Base-by-base conservation (phyloP, 1,140 invertebrate species). In the Pseudomyrmex cubaensis region DNA sequence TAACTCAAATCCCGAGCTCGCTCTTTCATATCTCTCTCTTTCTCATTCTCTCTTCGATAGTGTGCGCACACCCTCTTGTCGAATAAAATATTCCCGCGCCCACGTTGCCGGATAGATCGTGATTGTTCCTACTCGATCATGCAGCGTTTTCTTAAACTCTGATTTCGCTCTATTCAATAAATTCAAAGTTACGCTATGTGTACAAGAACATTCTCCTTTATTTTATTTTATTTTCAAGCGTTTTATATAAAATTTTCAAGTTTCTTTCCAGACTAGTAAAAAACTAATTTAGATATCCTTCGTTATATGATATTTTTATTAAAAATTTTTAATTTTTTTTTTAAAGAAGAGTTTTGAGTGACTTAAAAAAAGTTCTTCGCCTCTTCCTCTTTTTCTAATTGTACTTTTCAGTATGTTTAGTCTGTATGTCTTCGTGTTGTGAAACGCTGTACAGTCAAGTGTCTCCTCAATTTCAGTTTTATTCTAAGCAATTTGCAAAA, bases 71-170 rank as follows among this genome's bases (percentile, higher is more conserved):
- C 35, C 7, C 20, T 66, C 20, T 66, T 25, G 46, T 56, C 63
- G 82, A 85, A 83, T 85, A 85, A 87, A 87, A 85, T 87, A 85
- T 87, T 73, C 77, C 44, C 10, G 22, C 9, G 2, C 10, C 10
- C 35, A 2, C n/a, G 8, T 3, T 2, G 12, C 2, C 20, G 9
- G 15, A 7, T 35, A 25, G 25, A 64, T 54, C 61, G n/a, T 25
- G 48, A 76, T 66, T 76, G 61, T 76, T 66, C 25, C n/a, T 15
- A 66, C 20, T 66, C 63, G 61, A 76, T 76, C 61, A 52, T 13
- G 59, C 46, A 20, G 59, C 59, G 7, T 75, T 46, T 35, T 35
- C 57, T 22, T 20, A n/a, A 13, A 12, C 52, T 54, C n/a, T 4
- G 48, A 63, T 54, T 66, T 20, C n/a, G 25, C 48, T 22, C 35